Percentiles rank a stretch among this genome's conserved stretches.
phyloP scores from a whole-genome alignment of 2,797 vertebrate species.

The Enteromius afrohamiltoni region DNA sequence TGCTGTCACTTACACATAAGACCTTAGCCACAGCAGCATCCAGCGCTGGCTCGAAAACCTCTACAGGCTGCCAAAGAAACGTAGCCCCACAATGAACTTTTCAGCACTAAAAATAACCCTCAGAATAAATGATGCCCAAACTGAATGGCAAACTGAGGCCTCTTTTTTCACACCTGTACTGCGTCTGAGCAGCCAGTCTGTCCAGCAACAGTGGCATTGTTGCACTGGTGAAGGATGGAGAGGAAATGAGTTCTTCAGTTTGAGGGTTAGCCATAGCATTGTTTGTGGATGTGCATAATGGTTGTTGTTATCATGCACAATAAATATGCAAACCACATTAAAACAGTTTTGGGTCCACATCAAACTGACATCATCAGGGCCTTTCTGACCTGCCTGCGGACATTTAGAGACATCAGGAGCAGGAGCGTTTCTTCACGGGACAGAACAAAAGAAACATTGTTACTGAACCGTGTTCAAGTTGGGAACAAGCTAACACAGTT shows the following conservation, averaged over 20 bases:
- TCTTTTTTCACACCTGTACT: constrained; percentile 59
- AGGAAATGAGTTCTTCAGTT: constrained; percentile 48
- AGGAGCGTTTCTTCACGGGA: not conserved
- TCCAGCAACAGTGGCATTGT: constrained; percentile 41
- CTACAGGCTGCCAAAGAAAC: constrained; percentile 57
- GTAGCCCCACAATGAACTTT: constrained; percentile 60
- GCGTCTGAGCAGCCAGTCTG: constrained; percentile 20
- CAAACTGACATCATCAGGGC: not conserved
- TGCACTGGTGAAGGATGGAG: constrained; percentile 31
- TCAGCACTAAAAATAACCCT: constrained; percentile 62
- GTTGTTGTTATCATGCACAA: constrained; percentile 47
- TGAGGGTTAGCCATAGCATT: constrained; percentile 45
- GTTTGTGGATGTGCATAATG: constrained; percentile 26
- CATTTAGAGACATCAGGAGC: not conserved
- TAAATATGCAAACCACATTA: constrained; percentile 54
- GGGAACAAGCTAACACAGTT: constrained; percentile 21
- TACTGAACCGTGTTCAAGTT: not conserved
- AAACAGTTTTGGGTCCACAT: constrained; percentile 7
- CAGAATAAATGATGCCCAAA: constrained; percentile 52
- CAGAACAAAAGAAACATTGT: constrained; percentile 3
- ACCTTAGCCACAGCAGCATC: constrained; percentile 51
- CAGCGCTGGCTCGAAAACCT: constrained; percentile 51
- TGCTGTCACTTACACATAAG: constrained; percentile 49
- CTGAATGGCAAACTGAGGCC: constrained; percentile 56
- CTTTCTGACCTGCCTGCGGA: constrained; percentile 17